These are phyloP conservation scores for Aurelia sp. DNA, from an alignment of 30 jellyfish, hydroid and myxozoan genomes.

Conservation along the genomic window DNA sequence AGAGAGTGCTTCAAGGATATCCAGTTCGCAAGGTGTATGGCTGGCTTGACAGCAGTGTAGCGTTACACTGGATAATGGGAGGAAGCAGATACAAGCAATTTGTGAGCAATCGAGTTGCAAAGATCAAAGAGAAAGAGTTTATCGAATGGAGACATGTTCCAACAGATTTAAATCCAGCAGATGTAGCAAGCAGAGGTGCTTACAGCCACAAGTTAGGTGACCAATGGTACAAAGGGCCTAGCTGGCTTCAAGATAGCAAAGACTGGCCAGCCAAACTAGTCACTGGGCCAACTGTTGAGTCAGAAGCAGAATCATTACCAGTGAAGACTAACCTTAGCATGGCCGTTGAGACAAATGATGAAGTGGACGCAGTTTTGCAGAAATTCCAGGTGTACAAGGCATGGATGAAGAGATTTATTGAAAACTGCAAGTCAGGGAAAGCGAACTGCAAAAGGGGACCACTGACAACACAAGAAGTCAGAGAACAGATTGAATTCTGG, in stretches of 20 bases:
- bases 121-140: constrained; percentile 10
- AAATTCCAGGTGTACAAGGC: neutral
- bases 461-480: constrained; percentile 29
- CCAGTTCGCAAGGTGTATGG: constrained; percentile 2
- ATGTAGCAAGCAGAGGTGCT: neutral
- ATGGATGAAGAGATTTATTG: neutral
- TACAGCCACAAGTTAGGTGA: too few relatives aligned
- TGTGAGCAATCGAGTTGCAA: constrained; percentile 16
- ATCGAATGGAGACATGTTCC: constrained; percentile 24
- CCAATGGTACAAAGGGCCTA: too few relatives aligned
- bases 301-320: too few relatives aligned
- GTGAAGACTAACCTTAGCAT: too few relatives aligned
- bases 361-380: neutral
- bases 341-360: neutral
- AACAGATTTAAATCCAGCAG: constrained; percentile 20
- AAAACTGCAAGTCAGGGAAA: constrained; percentile 1
- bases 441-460: neutral
- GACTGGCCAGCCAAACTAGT: neutral
- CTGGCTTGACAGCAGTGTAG: constrained; percentile 54
- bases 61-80: constrained; percentile 32
- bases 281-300: too few relatives aligned
- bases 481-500: constrained; percentile 3
- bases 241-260: too few relatives aligned
- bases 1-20: constrained; percentile 11
- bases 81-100: constrained; percentile 9